phyloP scores from a whole-genome alignment of 64 coral and sea anemone species.

The Dendrophyllia cribrosa region DNA sequence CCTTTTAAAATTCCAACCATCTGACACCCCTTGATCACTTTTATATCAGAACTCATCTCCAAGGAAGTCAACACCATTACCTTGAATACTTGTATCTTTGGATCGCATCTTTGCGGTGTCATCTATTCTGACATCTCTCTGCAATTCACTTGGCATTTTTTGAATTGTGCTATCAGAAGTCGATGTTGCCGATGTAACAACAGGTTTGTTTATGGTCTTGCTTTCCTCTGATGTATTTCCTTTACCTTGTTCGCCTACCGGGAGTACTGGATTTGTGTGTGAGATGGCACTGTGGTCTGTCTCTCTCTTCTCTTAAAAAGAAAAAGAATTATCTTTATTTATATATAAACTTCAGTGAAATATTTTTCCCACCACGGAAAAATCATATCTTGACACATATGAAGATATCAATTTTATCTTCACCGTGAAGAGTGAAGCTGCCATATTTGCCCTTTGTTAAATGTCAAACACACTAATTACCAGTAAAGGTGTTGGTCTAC shows the following conservation, averaged over 20 bases:
- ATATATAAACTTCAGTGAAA: too few relatives aligned
- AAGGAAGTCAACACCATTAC: background rate
- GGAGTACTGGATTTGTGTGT: background rate
- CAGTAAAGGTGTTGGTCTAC: too few relatives aligned
- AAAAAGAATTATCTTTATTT: too few relatives aligned
- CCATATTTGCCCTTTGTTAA: too few relatives aligned
- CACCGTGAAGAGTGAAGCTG: too few relatives aligned
- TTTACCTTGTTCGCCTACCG: background rate
- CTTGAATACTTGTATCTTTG: background rate
- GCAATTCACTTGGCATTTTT: conserved; percentile 12
- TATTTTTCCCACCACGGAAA: too few relatives aligned
- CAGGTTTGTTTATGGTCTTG: background rate
- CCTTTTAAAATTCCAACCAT: too few relatives aligned
- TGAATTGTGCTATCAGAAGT: conserved; percentile 1
- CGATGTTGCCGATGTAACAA: conserved; percentile 30
- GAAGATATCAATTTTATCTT: too few relatives aligned
- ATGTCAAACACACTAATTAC: too few relatives aligned
- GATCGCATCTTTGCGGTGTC: background rate
- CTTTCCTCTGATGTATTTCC: background rate
- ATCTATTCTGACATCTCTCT: conserved; percentile 23
- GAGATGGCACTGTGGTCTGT: background rate
- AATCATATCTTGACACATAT: too few relatives aligned
- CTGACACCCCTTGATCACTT: too few relatives aligned
- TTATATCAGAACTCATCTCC: too few relatives aligned
- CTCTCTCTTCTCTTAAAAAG: background rate